phyloP scores from a whole-genome alignment of 2,113 vertebrate genomes.

The Empidonax traillii region DNA sequence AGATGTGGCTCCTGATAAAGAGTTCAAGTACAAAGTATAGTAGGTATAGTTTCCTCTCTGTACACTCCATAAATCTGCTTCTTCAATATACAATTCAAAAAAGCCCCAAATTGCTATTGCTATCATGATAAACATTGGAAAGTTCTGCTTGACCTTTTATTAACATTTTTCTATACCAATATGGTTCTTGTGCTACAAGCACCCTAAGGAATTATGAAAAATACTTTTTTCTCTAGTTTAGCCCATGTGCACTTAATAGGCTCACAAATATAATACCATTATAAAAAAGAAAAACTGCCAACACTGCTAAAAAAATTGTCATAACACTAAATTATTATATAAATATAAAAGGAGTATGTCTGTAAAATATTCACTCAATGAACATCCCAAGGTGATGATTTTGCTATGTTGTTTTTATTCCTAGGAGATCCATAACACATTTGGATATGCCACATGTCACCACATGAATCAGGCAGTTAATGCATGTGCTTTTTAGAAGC shows the following conservation, averaged over 20 bases:
- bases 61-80: slow-evolving; percentile 46
- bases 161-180: slow-evolving; percentile 82
- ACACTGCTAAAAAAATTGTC: slow-evolving; percentile 86
- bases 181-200: slow-evolving; percentile 75
- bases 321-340: slow-evolving; percentile 90
- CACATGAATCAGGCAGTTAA: slow-evolving; percentile 84
- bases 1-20: not conserved
- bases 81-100: slow-evolving; percentile 63
- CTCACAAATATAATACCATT: slow-evolving; percentile 87
- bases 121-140: slow-evolving; percentile 71
- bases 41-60: not conserved
- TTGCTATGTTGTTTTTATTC: slow-evolving; percentile 83
- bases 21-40: not conserved
- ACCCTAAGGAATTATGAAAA: slow-evolving; percentile 88
- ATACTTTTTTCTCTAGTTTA: slow-evolving; percentile 84
- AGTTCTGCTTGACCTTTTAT: slow-evolving; percentile 84
- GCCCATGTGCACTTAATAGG: slow-evolving; percentile 86
- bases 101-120: slow-evolving; percentile 59
- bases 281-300: slow-evolving; percentile 88
- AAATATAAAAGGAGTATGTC: slow-evolving; percentile 88
- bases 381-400: slow-evolving; percentile 88
- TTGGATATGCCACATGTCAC: slow-evolving; percentile 83
- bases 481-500: slow-evolving; percentile 80
- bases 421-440: slow-evolving; percentile 86
- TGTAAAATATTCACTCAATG: slow-evolving; percentile 89